Conservation (phyloP, 2,113 vertebrate species). For the Ramphastos sulfuratus region DNA sequence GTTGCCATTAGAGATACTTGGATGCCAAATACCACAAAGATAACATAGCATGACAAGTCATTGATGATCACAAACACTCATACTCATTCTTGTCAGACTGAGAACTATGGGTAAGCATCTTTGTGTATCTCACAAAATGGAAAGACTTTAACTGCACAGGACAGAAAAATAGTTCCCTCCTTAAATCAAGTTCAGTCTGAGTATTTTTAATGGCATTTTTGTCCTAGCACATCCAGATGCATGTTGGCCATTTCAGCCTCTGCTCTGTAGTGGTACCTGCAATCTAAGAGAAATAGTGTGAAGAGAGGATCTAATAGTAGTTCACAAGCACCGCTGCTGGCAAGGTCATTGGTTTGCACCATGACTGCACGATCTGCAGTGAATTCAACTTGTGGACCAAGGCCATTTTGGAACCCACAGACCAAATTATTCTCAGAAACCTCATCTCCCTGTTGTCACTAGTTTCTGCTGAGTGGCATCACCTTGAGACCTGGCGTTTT, state of each 20-base stretch:
- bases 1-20: neutral
- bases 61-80: neutral
- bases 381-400: neutral
- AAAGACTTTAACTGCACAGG: neutral
- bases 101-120: neutral
- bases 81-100: neutral
- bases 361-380: neutral
- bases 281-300: neutral
- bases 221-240: neutral
- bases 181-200: neutral
- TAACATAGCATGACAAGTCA: neutral
- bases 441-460: rapidly evolving
- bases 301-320: too few species aligned
- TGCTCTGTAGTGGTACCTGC: neutral
- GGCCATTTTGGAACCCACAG: neutral
- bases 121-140: neutral
- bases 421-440: neutral
- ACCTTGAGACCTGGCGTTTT: too few species aligned
- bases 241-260: neutral
- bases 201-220: neutral
- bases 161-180: neutral
- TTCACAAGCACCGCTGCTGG: neutral
- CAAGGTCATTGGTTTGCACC: neutral
- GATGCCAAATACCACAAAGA: neutral
- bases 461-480: neutral